Conservation (phyloP, 2,113 vertebrate genomes). For the Falco punctatus region DNA sequence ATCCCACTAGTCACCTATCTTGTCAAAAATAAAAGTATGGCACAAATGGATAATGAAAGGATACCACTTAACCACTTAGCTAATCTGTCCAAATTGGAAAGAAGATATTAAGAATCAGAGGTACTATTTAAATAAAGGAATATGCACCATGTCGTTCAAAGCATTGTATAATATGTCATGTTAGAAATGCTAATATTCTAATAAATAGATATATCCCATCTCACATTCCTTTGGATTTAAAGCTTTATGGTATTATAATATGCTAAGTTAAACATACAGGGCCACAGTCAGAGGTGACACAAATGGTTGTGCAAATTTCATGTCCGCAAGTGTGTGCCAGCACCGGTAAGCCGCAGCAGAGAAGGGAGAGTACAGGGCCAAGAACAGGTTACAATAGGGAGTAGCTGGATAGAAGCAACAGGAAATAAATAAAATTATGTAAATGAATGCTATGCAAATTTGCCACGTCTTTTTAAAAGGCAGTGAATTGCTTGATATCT, state of each 20-base stretch:
- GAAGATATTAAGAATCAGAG: background rate
- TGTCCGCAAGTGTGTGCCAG: background rate
- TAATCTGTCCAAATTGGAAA: conserved; percentile 17
- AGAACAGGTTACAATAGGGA: background rate
- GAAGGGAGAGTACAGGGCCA: background rate
- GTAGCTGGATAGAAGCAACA: background rate
- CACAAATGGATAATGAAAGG: background rate
- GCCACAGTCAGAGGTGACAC: background rate
- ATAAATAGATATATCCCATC: conserved; percentile 2
- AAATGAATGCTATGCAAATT: background rate
- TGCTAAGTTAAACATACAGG: background rate
- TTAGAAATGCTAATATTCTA: conserved; percentile 41
- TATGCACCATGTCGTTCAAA: background rate
- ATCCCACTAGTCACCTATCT: background rate
- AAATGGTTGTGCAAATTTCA: background rate
- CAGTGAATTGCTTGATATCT: background rate
- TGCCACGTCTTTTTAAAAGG: background rate
- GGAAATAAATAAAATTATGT: background rate
- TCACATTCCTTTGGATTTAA: conserved; percentile 15
- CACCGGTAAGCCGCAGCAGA: background rate
- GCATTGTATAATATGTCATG: background rate
- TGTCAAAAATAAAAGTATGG: background rate
- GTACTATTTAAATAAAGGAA: conserved; percentile 25
- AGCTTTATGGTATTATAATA: background rate
- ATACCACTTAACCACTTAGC: background rate